Evolutionary conservation across 2,113 vertebrate species (phyloP).

Genomic region (Arizona elegans): DNA sequence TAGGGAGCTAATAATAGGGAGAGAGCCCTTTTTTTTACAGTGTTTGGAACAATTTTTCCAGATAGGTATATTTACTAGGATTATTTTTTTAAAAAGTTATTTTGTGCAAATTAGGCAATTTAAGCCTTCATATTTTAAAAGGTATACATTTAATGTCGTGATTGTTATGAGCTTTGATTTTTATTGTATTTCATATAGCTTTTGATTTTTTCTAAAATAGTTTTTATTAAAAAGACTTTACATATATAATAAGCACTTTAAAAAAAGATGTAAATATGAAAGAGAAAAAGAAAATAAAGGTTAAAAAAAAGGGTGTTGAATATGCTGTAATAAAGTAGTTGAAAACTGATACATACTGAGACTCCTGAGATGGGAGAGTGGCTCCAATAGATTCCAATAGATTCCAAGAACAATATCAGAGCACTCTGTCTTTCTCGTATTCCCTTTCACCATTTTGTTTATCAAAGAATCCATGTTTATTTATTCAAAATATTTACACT

Average conservation of each 20-base stretch:
- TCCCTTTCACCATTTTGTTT: neutral
- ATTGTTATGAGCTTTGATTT: neutral
- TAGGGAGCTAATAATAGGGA: neutral
- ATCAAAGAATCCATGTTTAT: neutral
- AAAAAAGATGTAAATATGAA: neutral
- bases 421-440: neutral
- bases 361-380: neutral
- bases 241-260: neutral
- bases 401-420: neutral
- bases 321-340: neutral
- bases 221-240: neutral
- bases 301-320: neutral
- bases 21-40: neutral
- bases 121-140: neutral
- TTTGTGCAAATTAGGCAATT: neutral
- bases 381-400: neutral
- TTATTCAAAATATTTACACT: constrained; percentile 30
- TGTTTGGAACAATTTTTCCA: neutral
- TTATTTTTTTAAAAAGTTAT: neutral
- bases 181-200: neutral
- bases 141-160: neutral
- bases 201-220: neutral
- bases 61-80: neutral
- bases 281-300: neutral
- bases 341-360: neutral